Percentiles rank a stretch among this genome's conserved stretches.
phyloP scores from a whole-genome alignment of 2,888 invertebrate genomes.

The Protonemura montana region DNA sequence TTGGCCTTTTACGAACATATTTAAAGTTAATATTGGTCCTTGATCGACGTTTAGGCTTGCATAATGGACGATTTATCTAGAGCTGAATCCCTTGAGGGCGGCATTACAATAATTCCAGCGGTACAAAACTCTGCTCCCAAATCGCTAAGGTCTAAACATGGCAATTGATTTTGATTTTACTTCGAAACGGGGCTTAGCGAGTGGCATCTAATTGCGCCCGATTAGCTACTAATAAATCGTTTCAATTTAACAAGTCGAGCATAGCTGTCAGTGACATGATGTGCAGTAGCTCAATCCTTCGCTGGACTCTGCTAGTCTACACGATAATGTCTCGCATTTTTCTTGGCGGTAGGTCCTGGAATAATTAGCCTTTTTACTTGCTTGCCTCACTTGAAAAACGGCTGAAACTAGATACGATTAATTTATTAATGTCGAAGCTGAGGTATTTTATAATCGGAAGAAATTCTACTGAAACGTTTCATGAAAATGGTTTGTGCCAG shows the following conservation, averaged over 20 bases:
- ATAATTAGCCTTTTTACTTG: slow-evolving; percentile 17
- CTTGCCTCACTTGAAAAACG: background rate
- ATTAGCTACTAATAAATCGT: slow-evolving; percentile 40
- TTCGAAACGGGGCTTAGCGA: background rate
- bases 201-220: slow-evolving; percentile 25
- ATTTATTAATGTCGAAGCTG: background rate
- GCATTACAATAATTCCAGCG: background rate
- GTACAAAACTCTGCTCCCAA: background rate
- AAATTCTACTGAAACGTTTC: background rate
- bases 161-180: background rate
- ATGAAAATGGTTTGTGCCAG: too few relatives aligned
- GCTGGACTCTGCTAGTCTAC: too few relatives aligned
- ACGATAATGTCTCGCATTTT: background rate
- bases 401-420: background rate
- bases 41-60: slow-evolving; percentile 26
- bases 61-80: slow-evolving; percentile 34
- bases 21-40: slow-evolving; percentile 40
- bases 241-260: slow-evolving; percentile 16
- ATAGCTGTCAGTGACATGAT: background rate
- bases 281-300: background rate
- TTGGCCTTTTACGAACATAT: slow-evolving; percentile 31
- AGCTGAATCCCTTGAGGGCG: slow-evolving; percentile 13
- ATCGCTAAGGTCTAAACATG: background rate
- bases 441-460: slow-evolving; percentile 12
- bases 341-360: slow-evolving; percentile 14